Evolutionary conservation across 23 tunicate genomes (phyloP), one percentile per base, ranked within the genome.

Genomic region (Clavelina lepadiformis): DNA sequence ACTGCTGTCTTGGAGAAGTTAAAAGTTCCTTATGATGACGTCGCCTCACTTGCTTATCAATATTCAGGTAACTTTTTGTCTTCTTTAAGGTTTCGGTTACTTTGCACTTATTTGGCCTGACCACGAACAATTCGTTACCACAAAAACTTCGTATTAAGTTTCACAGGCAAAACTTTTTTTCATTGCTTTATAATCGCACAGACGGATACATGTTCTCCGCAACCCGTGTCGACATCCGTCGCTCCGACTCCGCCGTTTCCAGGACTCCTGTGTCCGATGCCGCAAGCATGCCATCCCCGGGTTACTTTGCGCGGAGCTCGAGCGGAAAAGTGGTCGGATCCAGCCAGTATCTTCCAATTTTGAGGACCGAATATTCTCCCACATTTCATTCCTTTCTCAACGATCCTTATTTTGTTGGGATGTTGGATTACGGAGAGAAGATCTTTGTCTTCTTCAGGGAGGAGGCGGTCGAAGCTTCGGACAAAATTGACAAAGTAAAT

Each of bases 371-470:
- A 41, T 41, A 41, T 41, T 41, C 15, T n/a, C n/a, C 50, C 6
- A 19, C 68, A 28, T 1, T 1, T 1, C 32, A 30, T 15, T 20
- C 32, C 31, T 65, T 45, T 56, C 20, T 76, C 44, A 24, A 58
- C 5, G 51, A 68, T 58, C 82, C 96, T 31, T 53, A 71, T 36
- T 88, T 88, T 70, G 57, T 88, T 18, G 82, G 82, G 41, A 56
- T 80, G 63, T 22, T 80, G 26, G 82, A 79, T 1, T 80, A 75
- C 57, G 67, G 51, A 13, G 96, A 88, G 31, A 74, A 88, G 38
- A 31, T 88, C 28, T 88, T 72, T 58, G 31, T 88, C 15, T 88
- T 88, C 63, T 88, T 88, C 58, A 72, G 76, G 0, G 96, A 88
- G 54, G 63, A 26, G 8, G 81, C 95, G 13, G 24, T 38, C 2